These are phyloP conservation scores for Neostethus bicornis DNA, from an alignment of 2,797 vertebrate genomes.

Conservation along the genomic window DNA sequence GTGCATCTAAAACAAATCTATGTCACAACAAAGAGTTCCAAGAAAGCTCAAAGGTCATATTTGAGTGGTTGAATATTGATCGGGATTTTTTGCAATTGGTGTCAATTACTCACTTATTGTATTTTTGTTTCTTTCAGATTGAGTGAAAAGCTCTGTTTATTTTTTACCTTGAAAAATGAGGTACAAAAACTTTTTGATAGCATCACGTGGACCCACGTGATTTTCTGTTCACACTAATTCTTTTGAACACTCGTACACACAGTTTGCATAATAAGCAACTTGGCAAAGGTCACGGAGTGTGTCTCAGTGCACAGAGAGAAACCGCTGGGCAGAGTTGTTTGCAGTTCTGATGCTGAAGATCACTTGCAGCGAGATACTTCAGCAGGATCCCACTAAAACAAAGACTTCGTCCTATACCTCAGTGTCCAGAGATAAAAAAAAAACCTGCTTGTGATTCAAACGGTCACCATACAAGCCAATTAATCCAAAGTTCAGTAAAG, in stretches of 20 bases:
- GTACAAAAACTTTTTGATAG: not conserved
- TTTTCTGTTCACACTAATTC: not conserved
- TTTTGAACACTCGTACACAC: conserved; percentile 17
- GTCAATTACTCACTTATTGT: conserved; percentile 9
- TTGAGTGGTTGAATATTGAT: conserved; percentile 41
- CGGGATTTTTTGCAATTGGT: conserved; percentile 6
- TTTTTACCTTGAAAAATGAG: not conserved
- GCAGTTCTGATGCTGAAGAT: conserved; percentile 37
- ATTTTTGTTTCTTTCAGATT: not conserved
- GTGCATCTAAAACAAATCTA: too few species aligned
- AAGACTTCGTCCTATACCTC: conserved; percentile 43
- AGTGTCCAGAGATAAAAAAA: conserved; percentile 13
- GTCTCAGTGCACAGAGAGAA: conserved; percentile 20
- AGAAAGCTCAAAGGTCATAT: not conserved
- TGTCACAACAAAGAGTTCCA: not conserved
- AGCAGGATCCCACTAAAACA: conserved; percentile 24
- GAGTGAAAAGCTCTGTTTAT: not conserved
- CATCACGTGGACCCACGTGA: not conserved
- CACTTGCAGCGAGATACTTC: conserved; percentile 31
- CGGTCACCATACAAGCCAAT: conserved; percentile 34
- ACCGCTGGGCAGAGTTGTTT: conserved; percentile 10
- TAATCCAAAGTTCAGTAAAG: conserved; percentile 65
- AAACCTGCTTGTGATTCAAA: conserved; percentile 46
- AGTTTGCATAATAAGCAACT: conserved; percentile 29
- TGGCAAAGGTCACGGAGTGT: conserved; percentile 39